Base-by-base conservation (phyloP, 2,888 invertebrate genomes). In the Orchesellides sinensis region DNA sequence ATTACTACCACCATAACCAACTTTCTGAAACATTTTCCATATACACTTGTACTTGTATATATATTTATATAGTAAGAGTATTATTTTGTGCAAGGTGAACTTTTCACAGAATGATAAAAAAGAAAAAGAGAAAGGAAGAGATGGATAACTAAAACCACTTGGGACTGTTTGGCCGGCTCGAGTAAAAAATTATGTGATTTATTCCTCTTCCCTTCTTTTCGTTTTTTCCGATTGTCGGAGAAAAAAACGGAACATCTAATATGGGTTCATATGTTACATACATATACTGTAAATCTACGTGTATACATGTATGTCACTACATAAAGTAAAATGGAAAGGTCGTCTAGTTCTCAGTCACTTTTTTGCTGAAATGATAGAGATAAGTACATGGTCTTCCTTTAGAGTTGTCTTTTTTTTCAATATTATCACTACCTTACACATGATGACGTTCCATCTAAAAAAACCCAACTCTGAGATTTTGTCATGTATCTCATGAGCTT, bases 161-260 rank as follows among this genome's bases (percentile, higher is more conserved):
- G 80, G 80, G 80, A 73, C 80, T 80, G 73, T 73, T 80, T 72
- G 80, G 73, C 49, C 73, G 61, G 47, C 40, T 66, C 14, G 59
- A 80, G 73, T 68, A 80, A 68, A 80, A 80, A 80, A 80, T 73
- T 73, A 73, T 80, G 80, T 73, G 80, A 80, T 80, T 80, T 80
- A 80, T 80, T 80, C 73, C 52, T 66, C 56, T 59, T 52, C 47
- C 73, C 56, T 70, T 80, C 49, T 45, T 56, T 54, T 54, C 45
- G 21, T 45, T 40, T 65, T 79, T 47, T 72, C 25, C 54, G 52
- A 63, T 54, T 69, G 78, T 72, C 69, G 65, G 47, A 40, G 63
- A 32, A 49, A 47, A 63, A 49, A 47, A 35, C 14, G 14, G 23
- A 27, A 54, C 10, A 32, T 74, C 49, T 47, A 59, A 47, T 61